Conservation (phyloP, 2,797 vertebrate genomes). For the Malurus leucopterus region DNA sequence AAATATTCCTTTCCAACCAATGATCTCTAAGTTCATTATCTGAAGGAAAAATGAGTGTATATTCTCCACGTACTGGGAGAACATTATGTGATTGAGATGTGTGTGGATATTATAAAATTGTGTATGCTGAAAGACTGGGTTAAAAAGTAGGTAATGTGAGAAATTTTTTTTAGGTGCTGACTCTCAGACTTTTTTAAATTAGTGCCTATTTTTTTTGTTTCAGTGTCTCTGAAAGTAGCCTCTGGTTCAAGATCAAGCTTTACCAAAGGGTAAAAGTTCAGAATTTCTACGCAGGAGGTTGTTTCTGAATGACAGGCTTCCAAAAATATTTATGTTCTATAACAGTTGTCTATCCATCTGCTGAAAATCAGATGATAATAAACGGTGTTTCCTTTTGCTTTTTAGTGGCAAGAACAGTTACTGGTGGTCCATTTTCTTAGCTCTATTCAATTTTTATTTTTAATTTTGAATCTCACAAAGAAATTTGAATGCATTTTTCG, state of each 20-base stretch:
- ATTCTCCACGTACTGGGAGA: not conserved
- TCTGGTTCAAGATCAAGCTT: not conserved
- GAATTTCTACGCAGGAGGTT: not conserved
- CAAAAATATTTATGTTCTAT: not conserved
- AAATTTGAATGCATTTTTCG: not conserved
- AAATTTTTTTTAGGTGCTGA: not conserved
- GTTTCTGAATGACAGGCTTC: not conserved
- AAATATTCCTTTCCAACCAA: not conserved
- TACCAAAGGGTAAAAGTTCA: not conserved
- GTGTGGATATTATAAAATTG: fast-evolving
- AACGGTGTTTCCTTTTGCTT: not conserved
- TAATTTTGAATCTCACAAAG: not conserved
- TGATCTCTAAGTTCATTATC: not conserved
- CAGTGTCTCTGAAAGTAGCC: not conserved
- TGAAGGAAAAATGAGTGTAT: not conserved
- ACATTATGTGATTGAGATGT: not conserved
- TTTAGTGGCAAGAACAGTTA: not conserved
- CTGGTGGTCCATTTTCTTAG: not conserved
- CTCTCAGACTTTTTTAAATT: not conserved
- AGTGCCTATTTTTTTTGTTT: not conserved
- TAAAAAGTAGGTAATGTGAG: not conserved
- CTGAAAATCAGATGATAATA: not conserved
- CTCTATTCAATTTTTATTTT: not conserved
- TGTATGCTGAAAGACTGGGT: not conserved
- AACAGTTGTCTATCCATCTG: not conserved